These are phyloP conservation scores for Seriola quinqueradiata DNA, from an alignment of 2,113 vertebrate genomes.

Conservation along the genomic window DNA sequence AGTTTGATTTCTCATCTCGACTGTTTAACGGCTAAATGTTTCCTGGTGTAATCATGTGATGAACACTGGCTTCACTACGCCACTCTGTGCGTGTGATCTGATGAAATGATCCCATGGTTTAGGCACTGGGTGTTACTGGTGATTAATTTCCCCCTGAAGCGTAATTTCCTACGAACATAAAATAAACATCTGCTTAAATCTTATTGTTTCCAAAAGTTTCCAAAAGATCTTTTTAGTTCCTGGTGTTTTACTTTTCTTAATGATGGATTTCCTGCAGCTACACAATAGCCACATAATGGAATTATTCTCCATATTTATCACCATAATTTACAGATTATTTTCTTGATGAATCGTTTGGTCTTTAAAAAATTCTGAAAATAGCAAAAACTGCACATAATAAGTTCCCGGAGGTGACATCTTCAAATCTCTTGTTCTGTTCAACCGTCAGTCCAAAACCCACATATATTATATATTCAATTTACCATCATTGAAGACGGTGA, in stretches of 20 bases:
- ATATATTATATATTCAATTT: no score
- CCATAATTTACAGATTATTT: neutral
- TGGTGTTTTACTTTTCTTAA: neutral
- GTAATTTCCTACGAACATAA: neutral
- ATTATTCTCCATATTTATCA: neutral
- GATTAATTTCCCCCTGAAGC: neutral
- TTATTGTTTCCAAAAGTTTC: neutral
- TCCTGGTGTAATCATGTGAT: slow-evolving; percentile 25
- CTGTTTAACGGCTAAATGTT: neutral
- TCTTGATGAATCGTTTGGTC: neutral
- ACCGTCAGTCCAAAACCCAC: no score
- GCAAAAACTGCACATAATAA: no score
- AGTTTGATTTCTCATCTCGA: neutral
- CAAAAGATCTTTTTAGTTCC: neutral
- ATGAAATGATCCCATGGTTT: neutral
- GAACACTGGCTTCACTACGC: neutral
- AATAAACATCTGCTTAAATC: neutral
- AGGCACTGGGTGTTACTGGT: neutral
- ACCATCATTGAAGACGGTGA: no score
- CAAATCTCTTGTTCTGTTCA: no score
- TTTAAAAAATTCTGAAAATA: no score
- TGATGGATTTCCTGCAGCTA: neutral
- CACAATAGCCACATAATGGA: no score
- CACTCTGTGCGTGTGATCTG: neutral
- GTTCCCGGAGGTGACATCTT: no score